Evolutionary conservation across 2,888 invertebrate genomes (phyloP).

Genomic region (Herminia tarsipennalis): DNA sequence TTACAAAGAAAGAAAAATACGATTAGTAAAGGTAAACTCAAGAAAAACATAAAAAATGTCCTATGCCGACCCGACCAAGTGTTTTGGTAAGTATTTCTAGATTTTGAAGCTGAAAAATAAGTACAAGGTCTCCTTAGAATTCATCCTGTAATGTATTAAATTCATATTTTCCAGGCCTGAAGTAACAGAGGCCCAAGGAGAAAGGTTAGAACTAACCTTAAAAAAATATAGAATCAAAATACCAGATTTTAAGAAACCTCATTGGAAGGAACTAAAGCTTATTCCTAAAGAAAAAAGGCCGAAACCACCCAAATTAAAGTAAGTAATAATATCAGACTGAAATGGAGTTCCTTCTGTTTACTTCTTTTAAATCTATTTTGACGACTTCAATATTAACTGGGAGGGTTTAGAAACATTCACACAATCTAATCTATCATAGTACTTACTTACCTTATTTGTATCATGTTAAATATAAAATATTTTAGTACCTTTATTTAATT

Average conservation of each 20-base stretch:
- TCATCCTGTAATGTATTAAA: not conserved
- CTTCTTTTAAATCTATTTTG: not conserved
- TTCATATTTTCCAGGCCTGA: conserved; percentile 58
- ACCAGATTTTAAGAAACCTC: conserved; percentile 66
- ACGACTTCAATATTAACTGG: not conserved
- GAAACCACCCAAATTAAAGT: conserved; percentile 65
- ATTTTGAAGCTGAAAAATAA: not conserved
- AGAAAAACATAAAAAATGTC: conserved; percentile 77
- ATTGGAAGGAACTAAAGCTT: conserved; percentile 70
- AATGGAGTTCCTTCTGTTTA: too few relatives aligned
- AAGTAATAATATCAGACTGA: conserved; percentile 32
- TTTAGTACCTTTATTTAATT: too few relatives aligned
- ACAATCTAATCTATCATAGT: too few relatives aligned
- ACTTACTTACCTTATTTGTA: too few relatives aligned
- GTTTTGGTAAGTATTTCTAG: conserved; percentile 61
- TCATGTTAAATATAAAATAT: not conserved
- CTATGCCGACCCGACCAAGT: conserved; percentile 71
- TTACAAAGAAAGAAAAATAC: conserved; percentile 63
- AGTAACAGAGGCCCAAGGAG: conserved; percentile 53
- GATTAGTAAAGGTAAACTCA: conserved; percentile 72
- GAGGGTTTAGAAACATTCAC: too few relatives aligned
- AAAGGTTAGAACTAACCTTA: conserved; percentile 48
- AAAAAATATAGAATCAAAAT: conserved; percentile 59
- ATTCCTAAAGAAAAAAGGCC: conserved; percentile 72
- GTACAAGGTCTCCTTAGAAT: not conserved